phyloP scores from a whole-genome alignment of 1,140 invertebrate genomes.

The Pygmarrhopalites habei region DNA sequence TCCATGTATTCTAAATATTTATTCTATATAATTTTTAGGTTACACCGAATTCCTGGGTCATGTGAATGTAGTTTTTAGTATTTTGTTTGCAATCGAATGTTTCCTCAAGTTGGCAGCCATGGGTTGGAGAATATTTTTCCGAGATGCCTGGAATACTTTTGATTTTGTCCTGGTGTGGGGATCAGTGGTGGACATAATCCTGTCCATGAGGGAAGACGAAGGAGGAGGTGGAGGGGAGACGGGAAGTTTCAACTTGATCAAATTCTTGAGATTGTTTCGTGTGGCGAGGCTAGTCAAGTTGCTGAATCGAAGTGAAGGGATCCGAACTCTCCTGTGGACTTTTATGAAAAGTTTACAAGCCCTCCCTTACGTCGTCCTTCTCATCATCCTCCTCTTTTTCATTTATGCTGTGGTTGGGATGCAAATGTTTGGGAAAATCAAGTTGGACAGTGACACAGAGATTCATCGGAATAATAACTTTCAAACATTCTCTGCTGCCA shows the following conservation, averaged over 20 bases:
- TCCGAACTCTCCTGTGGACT: constrained; percentile 95
- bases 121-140: constrained; percentile 98
- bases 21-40: too few species aligned
- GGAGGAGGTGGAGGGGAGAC: constrained; percentile 61
- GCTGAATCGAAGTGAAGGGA: constrained; percentile 95
- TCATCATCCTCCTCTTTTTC: constrained; percentile 98
- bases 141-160: constrained; percentile 99
- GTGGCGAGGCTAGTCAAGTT: constrained; percentile 97
- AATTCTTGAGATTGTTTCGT: constrained; percentile 97
- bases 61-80: constrained; percentile 95
- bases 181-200: constrained; percentile 97
- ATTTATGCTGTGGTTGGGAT: constrained; percentile 96
- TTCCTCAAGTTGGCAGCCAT: constrained; percentile 96
- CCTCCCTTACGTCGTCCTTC: constrained; percentile 93
- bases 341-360: constrained; percentile 99
- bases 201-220: constrained; percentile 59
- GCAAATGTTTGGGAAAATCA: constrained; percentile 92
- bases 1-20: too few species aligned
- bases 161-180: constrained; percentile 99
- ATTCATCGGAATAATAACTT: constrained; percentile 98
- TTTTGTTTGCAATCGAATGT: constrained; percentile 94
- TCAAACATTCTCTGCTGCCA: constrained; percentile 94
- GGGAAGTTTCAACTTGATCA: constrained; percentile 66
- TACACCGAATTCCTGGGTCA: constrained; percentile 84
- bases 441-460: constrained; percentile 62